Evolutionary conservation across 2,797 vertebrate genomes (phyloP).

Genomic region (Channallabes apus): DNA sequence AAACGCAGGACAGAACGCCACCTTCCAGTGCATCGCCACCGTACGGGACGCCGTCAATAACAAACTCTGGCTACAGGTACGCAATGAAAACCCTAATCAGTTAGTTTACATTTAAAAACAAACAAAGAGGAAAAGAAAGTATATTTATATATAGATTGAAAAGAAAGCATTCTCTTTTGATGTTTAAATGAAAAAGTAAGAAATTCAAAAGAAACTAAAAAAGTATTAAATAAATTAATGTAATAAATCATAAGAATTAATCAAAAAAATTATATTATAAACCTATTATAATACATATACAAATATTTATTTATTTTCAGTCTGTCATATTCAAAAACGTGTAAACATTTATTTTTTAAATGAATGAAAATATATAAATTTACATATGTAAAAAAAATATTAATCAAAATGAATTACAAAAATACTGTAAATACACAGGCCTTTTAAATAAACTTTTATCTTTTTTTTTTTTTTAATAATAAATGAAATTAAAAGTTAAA

Average conservation of each 20-base stretch:
- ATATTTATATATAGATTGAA: no score
- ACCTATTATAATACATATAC: no score
- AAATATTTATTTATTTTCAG: no score
- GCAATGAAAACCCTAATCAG: not conserved
- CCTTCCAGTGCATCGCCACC: constrained; percentile 96
- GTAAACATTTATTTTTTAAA: not conserved
- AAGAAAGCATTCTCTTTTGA: not conserved
- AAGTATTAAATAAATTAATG: not conserved
- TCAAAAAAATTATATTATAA: no score
- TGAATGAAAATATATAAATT: not conserved
- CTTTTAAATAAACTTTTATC: not conserved
- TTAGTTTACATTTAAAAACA: not conserved
- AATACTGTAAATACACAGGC: not conserved
- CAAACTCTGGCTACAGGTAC: constrained; percentile 97
- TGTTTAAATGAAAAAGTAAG: not conserved
- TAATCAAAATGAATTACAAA: not conserved
- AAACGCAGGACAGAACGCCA: constrained; percentile 96
- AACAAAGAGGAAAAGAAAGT: no score
- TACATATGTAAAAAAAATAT: not conserved
- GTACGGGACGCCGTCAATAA: constrained; percentile 91
- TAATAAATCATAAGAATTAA: not conserved
- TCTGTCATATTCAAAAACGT: not conserved
- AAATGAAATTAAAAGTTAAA: not conserved
- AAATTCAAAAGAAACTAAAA: not conserved
- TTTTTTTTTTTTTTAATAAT: no score